A percentile compares a stretch with the other conserved stretches of the same genome.
Evolutionary conservation across 2,113 vertebrate genomes (phyloP).

Genomic region (Poeciliopsis occidentalis): DNA sequence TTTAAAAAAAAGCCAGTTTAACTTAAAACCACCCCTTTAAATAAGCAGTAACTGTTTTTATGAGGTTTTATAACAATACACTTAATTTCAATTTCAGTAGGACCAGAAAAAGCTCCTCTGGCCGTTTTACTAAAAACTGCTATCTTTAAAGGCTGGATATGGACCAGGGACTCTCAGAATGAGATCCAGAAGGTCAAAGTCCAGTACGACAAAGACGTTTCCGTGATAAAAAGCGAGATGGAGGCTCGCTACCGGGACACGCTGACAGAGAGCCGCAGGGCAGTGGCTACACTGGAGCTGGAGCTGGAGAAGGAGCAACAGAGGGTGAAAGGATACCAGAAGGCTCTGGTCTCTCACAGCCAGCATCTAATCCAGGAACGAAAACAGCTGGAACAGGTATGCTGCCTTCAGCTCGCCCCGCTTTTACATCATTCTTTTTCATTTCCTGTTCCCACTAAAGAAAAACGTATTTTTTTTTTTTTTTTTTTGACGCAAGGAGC

Average conservation of each 20-base stretch:
- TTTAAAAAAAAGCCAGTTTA: too few species aligned
- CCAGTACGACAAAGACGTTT: conserved; percentile 79
- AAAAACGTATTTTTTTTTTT: background rate
- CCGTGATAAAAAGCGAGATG: conserved; percentile 81
- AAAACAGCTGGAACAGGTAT: conserved; percentile 83
- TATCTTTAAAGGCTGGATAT: conserved; percentile 89
- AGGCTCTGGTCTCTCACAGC: conserved; percentile 89
- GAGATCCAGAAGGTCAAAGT: conserved; percentile 86
- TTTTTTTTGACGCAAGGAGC: conserved; percentile 49
- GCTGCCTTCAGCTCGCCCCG: background rate
- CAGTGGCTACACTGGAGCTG: conserved; percentile 85
- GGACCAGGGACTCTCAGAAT: conserved; percentile 91
- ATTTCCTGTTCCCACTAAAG: background rate
- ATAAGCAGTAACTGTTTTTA: background rate
- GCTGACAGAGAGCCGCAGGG: conserved; percentile 84
- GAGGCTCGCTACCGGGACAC: conserved; percentile 87
- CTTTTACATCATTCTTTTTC: background rate
- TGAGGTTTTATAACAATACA: background rate
- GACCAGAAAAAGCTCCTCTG: background rate
- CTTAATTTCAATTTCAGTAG: background rate
- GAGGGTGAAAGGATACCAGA: conserved; percentile 86
- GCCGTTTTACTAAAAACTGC: background rate
- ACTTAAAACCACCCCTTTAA: background rate
- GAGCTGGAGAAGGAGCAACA: conserved; percentile 93
- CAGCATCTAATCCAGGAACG: conserved; percentile 88